phyloP scores from a whole-genome alignment of 2,113 vertebrate species.

The Cnemophilus loriae region DNA sequence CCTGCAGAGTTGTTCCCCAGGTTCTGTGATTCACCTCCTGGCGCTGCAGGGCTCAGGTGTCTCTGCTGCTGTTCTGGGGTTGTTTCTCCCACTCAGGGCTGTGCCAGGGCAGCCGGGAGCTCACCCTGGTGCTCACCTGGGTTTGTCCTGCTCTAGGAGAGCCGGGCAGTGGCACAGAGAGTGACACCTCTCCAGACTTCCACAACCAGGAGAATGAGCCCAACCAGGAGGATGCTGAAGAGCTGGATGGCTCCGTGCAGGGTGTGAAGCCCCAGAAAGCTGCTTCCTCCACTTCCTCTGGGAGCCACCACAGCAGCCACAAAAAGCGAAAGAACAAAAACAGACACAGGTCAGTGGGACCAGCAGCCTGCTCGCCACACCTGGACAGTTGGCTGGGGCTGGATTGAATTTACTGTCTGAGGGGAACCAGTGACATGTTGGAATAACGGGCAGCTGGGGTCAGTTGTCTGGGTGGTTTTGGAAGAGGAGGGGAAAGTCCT shows the following conservation, averaged over 20 bases:
- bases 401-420: neutral
- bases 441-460: neutral
- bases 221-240: slow-evolving; percentile 92
- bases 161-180: slow-evolving; percentile 94
- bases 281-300: slow-evolving; percentile 87
- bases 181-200: slow-evolving; percentile 94
- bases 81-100: neutral
- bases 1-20: neutral
- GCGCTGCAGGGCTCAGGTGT: neutral
- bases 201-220: slow-evolving; percentile 99
- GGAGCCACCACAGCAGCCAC: slow-evolving; percentile 94
- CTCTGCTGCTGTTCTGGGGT: neutral
- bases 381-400: neutral
- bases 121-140: neutral
- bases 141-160: slow-evolving; percentile 76
- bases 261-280: slow-evolving; percentile 96
- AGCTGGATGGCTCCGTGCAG: slow-evolving; percentile 89
- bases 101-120: neutral
- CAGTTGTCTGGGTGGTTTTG: neutral
- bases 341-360: slow-evolving; percentile 88
- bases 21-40: neutral
- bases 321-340: slow-evolving; percentile 99
- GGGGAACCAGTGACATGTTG: neutral
- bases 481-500: neutral
- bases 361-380: neutral